These are phyloP conservation scores for Sminthurinus signatus DNA, from an alignment of 1,140 invertebrate genomes.

Conservation along the genomic window DNA sequence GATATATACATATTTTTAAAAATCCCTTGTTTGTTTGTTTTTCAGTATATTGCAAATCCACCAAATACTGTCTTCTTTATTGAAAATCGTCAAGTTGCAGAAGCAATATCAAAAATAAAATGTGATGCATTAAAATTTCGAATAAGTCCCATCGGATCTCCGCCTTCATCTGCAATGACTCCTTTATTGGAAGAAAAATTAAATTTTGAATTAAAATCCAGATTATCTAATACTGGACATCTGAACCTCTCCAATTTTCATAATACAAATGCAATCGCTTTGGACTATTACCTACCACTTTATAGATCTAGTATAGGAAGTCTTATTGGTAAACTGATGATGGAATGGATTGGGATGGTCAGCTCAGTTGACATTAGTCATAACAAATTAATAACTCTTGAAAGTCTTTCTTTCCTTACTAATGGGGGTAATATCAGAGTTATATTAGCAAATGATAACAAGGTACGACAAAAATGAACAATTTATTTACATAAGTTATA, in stretches of 20 bases:
- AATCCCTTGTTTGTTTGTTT: too few relatives aligned
- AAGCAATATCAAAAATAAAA: not conserved
- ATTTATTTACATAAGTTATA: too few relatives aligned
- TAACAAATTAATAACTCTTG: not conserved
- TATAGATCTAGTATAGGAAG: not conserved
- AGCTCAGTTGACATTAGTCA: conserved; percentile 1
- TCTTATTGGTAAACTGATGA: not conserved
- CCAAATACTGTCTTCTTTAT: conserved; percentile 4
- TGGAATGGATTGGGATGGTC: not conserved
- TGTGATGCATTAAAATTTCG: not conserved
- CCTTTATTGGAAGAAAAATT: conserved; percentile 1
- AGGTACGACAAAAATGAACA: too few relatives aligned
- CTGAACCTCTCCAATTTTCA: conserved; percentile 8
- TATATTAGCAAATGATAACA: conserved; percentile 2
- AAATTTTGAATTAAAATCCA: not conserved
- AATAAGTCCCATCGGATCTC: not conserved
- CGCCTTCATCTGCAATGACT: not conserved
- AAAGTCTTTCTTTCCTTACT: not conserved
- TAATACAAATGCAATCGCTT: not conserved
- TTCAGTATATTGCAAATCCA: not conserved
- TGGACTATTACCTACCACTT: not conserved
- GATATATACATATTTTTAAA: too few relatives aligned
- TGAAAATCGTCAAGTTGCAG: not conserved
- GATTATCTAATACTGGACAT: not conserved
- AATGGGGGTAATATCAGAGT: not conserved